Evolutionary conservation across 2,888 invertebrate species (phyloP).

Genomic region (Caenorhabditis sp.): DNA sequence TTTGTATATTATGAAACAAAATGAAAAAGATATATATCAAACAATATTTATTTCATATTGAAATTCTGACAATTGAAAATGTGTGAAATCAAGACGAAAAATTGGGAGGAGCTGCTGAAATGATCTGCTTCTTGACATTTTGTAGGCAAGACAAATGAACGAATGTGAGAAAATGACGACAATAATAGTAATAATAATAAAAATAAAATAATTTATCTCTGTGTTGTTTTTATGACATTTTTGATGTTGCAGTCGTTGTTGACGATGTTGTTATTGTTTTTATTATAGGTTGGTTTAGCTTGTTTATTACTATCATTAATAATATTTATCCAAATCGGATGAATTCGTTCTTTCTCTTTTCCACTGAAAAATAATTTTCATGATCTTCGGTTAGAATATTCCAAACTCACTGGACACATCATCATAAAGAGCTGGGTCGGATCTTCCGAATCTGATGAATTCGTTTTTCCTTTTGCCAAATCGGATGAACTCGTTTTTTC

Average conservation of each 20-base stretch:
- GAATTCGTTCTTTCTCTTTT: slow-evolving; percentile 51
- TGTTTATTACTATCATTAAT: neutral
- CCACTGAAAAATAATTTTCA: slow-evolving; percentile 27
- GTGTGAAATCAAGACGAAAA: neutral
- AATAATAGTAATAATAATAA: neutral
- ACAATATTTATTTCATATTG: slow-evolving; percentile 2
- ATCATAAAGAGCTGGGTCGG: slow-evolving; percentile 6
- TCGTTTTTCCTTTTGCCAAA: slow-evolving; percentile 56
- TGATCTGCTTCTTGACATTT: neutral
- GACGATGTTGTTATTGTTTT: too few relatives aligned
- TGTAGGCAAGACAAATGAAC: neutral
- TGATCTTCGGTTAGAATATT: neutral
- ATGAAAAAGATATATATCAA: neutral
- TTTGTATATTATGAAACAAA: too few relatives aligned
- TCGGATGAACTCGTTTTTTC: slow-evolving; percentile 4
- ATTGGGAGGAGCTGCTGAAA: neutral
- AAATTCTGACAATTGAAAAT: neutral
- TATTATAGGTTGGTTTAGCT: too few relatives aligned
- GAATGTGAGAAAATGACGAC: neutral
- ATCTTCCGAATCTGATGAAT: slow-evolving; percentile 42
- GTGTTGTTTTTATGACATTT: neutral
- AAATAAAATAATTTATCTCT: neutral
- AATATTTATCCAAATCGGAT: slow-evolving; percentile 45
- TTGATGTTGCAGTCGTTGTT: neutral
- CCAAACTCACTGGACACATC: slow-evolving; percentile 17